Base-by-base conservation (phyloP, 92 coral and sea anemone genomes). In the Zoanthus solanderi region DNA sequence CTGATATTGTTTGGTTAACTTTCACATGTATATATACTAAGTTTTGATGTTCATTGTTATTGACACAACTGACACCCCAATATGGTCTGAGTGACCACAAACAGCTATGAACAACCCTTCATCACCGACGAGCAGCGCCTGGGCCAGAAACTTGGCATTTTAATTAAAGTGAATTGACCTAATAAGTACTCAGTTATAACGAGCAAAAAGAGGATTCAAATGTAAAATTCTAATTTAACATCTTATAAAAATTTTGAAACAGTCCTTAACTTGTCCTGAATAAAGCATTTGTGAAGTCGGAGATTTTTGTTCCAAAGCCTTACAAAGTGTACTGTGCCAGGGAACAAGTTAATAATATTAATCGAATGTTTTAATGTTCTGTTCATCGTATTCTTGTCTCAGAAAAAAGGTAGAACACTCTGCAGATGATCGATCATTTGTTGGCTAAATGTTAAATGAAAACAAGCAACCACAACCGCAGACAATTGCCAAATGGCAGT, bases 1-100 rank as follows among this genome's bases (percentile, higher is more conserved):
- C 69, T 6, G 31, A 48, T 58, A 45, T 65, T 81, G 44, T 81
- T 81, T 81, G 46, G 73, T 81, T 65, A 81, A 81, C 74, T 75
- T 81, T 45, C 10, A 12, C 15, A 16, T 61, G 23, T 23, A 61
- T 1, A 34, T 1, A 34, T 34, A 34, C 3, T 23, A 23, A 23
- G 42, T 34, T 34, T 34, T 34, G 42, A 34, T 34, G 42, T 34
- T 34, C 42, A 34, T 34, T 34, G 42, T 0, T 34, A 34, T 3
- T 50, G 72, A 79, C 63, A 56, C 18, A 17, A 8, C 6, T 72
- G 47, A 72, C 76, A 72, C 50, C 76, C 42, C 7, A 72, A 44
- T 46, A 72, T 16, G 12, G 3, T 31, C 28, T 52, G 15, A 53
- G 53, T 54, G 30, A 52, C 67, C 14, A 77, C 61, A 50, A 13